Base-by-base conservation (phyloP, 2,888 invertebrate genomes). In the Drosophila affinis region DNA sequence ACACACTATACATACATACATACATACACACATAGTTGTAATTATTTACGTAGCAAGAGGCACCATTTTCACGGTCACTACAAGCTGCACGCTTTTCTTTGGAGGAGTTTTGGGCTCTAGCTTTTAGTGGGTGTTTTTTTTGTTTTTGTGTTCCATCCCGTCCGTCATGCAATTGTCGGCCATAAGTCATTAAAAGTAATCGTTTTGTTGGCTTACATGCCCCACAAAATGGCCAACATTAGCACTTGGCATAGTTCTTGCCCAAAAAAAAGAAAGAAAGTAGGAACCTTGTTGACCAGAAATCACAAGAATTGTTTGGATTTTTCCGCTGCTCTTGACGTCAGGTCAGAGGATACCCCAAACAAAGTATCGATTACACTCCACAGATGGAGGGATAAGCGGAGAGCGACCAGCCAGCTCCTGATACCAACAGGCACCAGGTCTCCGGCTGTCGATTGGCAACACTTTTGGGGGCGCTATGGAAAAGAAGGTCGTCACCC, bases 101-200 rank as follows among this genome's bases (percentile, higher is more conserved):
- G 39, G 14, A 2, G 39, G 39, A 39, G 39, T 67, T 55, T 29
- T 65, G 18, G 21, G 18, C 29, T n/a, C 29, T 2, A 27, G 27
- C 27, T 27, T 3, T 21, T 21, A 0, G 21, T 21, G 21, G 21
- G 21, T 21, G 21, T 3, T 21, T 21, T 21, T 21, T 51, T 54
- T 52, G 51, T 21, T 17, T 48, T 17, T 52, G 47, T 34, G 57
- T 14, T 9, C 44, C 18, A 14, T 45, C 32, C 14, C 32, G 54
- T 67, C 48, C 81, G 71, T 78, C 83, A 76, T 83, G 83, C 83
- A 81, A 81, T 77, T 82, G 83, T 78, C 84, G 84, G 84, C 70
- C 77, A 73, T 78, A 86, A 83, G 87, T 73, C 87, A 79, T 84
- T 87, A 87, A 87, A 84, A 74, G 84, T 84, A 84, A 84, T 84